Percentiles rank a stretch among this genome's conserved stretches.
Evolutionary conservation across 2,113 vertebrate genomes (phyloP).

Genomic region (Nycticorax nycticorax): DNA sequence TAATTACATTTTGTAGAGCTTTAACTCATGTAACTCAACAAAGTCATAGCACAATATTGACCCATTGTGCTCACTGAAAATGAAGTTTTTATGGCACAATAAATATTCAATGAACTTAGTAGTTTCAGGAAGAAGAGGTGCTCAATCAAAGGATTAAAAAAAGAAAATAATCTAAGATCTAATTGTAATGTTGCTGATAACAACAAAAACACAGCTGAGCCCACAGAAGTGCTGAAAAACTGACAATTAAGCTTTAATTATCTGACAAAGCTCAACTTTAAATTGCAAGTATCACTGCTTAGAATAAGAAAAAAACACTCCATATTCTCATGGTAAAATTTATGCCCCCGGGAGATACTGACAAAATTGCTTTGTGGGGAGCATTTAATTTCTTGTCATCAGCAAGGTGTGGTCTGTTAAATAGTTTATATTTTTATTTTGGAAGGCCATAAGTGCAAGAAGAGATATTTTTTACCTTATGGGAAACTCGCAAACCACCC

Average conservation of each 20-base stretch:
- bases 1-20: not conserved
- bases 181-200: not conserved
- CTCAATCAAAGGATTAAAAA: not conserved
- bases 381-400: not conserved
- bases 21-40: not conserved
- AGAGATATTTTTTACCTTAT: not conserved
- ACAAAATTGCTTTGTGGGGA: not conserved
- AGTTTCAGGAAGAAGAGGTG: not conserved
- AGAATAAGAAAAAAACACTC: not conserved
- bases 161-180: not conserved
- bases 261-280: not conserved
- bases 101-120: not conserved
- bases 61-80: not conserved
- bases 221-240: not conserved
- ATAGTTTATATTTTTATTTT: not conserved
- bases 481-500: not conserved
- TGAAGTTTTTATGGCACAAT: not conserved
- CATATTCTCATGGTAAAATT: not conserved
- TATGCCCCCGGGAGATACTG: not conserved
- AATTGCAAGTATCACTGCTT: not conserved
- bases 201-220: not conserved
- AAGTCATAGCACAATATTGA: conserved; percentile 15
- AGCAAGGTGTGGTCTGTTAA: not conserved
- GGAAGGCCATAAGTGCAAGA: not conserved
- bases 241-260: not conserved